Base-by-base conservation (phyloP, 37 sponge, comb jelly and placozoan species). In the Ianthella basta region DNA sequence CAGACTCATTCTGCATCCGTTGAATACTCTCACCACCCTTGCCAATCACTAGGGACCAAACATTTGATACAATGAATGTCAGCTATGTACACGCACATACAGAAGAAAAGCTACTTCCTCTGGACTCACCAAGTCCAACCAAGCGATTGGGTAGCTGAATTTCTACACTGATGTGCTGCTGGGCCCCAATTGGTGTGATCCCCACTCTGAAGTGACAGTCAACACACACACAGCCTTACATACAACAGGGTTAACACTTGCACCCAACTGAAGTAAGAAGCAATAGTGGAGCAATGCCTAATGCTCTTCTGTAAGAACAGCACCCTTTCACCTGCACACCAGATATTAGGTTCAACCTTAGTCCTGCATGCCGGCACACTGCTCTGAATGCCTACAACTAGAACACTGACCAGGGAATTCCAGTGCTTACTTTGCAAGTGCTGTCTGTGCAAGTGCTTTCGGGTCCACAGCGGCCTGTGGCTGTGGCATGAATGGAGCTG, bases 11-110 rank as follows among this genome's bases (percentile, higher is more conserved):
- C 68, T 97, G 97, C 33, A 97, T 72, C 41, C 60, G 89, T 44
- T 81, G 89, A 27, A 97, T 97, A 78, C 87, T 92, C 24, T 97
- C 97, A 12, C 97, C 97, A 32, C 87, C 87, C 80, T 87, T 87
- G n/a, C 97, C 97, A 86, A 97, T 97, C 21, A 97, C 97, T 95
- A 56, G 0, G n/a, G 40, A 14, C 34, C 1, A 59, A 23, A 82
- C 13, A 70, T 25, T 4, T 37, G 35, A 34, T 82, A 12, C 20
- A 8, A 25, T 29, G 2, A 29, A 35, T 14, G 15, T 72, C 68
- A 70, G 5, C n/a, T n/a, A n/a, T n/a, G n/a, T n/a, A n/a, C n/a
- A n/a, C n/a, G n/a, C 13, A 10, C 37, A 24, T 12, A 35, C 41
- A 64, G 30, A 64, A 64, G 5, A 25, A 44, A 3, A 3, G 8